phyloP scores from a whole-genome alignment of 2,797 vertebrate genomes.

The Hemibagrus guttatus region DNA sequence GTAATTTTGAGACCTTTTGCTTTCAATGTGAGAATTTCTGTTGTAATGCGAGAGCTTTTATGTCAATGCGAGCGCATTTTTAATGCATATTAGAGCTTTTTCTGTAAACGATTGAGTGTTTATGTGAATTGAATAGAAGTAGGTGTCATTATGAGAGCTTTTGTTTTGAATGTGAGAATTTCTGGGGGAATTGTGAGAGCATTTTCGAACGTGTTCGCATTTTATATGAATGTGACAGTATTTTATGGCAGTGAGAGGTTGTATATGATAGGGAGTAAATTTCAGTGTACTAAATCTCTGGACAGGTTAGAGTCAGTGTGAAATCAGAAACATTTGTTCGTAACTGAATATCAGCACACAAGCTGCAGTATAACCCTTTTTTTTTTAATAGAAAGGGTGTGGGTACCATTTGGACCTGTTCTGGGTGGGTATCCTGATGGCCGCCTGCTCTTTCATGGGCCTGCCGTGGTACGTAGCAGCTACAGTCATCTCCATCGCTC shows the following conservation, averaged over 20 bases:
- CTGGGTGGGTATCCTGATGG: slow-evolving; percentile 94
- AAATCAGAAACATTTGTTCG: neutral
- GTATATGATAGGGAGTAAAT: neutral
- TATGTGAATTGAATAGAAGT: neutral
- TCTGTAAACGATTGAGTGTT: neutral
- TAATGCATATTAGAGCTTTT: neutral
- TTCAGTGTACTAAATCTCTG: neutral
- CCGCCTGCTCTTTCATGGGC: slow-evolving; percentile 89
- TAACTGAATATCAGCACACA: neutral
- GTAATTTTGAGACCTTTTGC: too few species aligned
- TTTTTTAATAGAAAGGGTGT: slow-evolving; percentile 83
- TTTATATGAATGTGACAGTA: neutral
- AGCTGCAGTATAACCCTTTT: neutral
- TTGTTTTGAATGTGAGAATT: neutral
- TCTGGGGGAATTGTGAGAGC: neutral
- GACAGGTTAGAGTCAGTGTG: neutral
- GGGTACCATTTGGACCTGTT: slow-evolving; percentile 96
- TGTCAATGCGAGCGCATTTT: neutral
- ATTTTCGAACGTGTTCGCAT: neutral
- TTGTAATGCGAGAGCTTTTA: neutral
- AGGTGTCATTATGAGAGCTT: neutral
- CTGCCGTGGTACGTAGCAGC: slow-evolving; percentile 98
- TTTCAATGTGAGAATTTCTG: too few species aligned
- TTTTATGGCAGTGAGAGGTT: neutral
- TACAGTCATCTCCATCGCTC: slow-evolving; percentile 97